phyloP scores from a whole-genome alignment of 2,113 vertebrate species.

The Rhinoptilus africanus region DNA sequence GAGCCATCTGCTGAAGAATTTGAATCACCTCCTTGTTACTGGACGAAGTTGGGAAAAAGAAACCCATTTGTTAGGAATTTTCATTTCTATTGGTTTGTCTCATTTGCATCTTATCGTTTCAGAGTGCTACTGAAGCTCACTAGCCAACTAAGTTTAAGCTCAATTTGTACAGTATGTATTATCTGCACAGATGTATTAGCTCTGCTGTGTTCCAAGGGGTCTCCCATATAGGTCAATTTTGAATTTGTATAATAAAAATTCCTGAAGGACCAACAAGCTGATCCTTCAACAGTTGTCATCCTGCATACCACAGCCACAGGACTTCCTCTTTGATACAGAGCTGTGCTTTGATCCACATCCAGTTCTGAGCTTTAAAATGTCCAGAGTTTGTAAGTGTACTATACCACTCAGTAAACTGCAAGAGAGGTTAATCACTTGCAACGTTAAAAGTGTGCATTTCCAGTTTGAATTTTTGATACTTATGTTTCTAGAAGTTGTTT shows the following conservation, averaged over 20 bases:
- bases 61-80: neutral
- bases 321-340: neutral
- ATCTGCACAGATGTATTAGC: neutral
- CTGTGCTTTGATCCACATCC: neutral
- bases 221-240: neutral
- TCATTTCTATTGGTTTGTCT: neutral
- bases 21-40: conserved; percentile 56
- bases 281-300: neutral
- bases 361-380: neutral
- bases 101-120: neutral
- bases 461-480: neutral
- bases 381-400: neutral
- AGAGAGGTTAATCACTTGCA: neutral
- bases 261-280: neutral
- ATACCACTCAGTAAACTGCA: neutral
- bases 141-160: neutral
- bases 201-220: neutral
- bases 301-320: neutral
- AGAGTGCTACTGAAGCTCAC: neutral
- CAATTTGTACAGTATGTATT: neutral
- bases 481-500: neutral
- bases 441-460: neutral
- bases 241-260: neutral
- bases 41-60: neutral
- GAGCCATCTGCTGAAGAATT: conserved; percentile 64